phyloP scores from a whole-genome alignment of 2,797 vertebrate species.

The Petrocephalus schoutedeni region DNA sequence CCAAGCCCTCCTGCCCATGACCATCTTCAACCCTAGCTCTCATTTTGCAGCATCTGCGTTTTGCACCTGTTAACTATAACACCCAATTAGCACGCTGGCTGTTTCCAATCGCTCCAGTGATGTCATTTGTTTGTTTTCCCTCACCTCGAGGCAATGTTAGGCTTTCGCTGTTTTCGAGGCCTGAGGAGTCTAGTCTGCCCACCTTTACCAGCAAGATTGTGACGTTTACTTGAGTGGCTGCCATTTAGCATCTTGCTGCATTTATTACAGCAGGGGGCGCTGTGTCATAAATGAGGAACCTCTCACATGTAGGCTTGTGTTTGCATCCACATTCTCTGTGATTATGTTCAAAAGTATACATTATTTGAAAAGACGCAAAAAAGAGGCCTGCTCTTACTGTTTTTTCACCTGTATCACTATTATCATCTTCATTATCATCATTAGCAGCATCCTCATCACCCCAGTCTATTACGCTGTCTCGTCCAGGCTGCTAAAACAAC shows the following conservation, averaged over 20 bases:
- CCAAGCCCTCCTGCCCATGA: neutral
- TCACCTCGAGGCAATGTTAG: neutral
- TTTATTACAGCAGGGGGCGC: neutral
- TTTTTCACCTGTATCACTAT: neutral
- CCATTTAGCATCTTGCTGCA: neutral
- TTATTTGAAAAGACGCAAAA: neutral
- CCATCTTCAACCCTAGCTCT: neutral
- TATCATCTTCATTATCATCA: neutral
- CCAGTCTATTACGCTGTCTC: neutral
- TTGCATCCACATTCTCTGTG: neutral
- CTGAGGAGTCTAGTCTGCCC: neutral
- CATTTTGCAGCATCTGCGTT: neutral
- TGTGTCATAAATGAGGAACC: neutral
- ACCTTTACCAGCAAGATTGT: neutral
- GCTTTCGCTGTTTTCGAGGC: neutral
- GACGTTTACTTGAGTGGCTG: neutral
- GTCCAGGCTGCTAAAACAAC: neutral
- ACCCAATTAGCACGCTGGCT: neutral
- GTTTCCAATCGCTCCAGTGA: neutral
- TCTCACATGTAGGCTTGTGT: neutral
- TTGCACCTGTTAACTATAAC: neutral
- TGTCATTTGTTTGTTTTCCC: neutral
- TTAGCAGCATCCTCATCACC: neutral
- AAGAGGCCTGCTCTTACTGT: neutral
- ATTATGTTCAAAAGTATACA: neutral